Conservation (phyloP, 2,888 invertebrate species). For the Parnassius glacialis region DNA sequence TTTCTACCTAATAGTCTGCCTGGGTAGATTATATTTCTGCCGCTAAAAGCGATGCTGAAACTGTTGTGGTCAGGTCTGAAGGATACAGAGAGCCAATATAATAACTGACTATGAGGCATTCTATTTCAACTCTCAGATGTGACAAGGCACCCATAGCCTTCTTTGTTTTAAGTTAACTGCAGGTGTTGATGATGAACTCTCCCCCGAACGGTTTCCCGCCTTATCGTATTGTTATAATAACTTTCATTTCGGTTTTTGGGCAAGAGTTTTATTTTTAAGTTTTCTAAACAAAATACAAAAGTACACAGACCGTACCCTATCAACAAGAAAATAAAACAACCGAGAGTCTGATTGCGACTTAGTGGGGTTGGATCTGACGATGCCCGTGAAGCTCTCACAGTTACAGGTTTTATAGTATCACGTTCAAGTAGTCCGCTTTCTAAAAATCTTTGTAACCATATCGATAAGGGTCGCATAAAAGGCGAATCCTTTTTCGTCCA, state of each 20-base stretch:
- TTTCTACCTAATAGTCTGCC: too few species aligned
- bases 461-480: constrained; percentile 42
- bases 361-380: constrained; percentile 51
- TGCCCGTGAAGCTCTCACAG: constrained; percentile 17
- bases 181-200: too few species aligned
- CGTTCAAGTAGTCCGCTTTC: constrained; percentile 57
- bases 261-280: constrained; percentile 36
- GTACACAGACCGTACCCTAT: constrained; percentile 48
- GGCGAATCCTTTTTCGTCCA: constrained; percentile 52
- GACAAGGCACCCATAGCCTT: too few species aligned
- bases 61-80: too few species aligned
- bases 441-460: constrained; percentile 56
- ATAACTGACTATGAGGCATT: too few species aligned
- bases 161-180: too few species aligned
- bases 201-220: too few species aligned
- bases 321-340: constrained; percentile 52
- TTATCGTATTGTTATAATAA: too few species aligned
- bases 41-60: too few species aligned
- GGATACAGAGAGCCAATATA: too few species aligned
- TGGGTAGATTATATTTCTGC: too few species aligned
- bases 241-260: constrained; percentile 17
- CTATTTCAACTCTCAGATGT: too few species aligned
- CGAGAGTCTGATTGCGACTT: constrained; percentile 49
- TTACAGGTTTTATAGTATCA: constrained; percentile 36
- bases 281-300: constrained; percentile 47